Conservation (phyloP, 2,888 invertebrate genomes). For the Plagiodera versicolora region DNA sequence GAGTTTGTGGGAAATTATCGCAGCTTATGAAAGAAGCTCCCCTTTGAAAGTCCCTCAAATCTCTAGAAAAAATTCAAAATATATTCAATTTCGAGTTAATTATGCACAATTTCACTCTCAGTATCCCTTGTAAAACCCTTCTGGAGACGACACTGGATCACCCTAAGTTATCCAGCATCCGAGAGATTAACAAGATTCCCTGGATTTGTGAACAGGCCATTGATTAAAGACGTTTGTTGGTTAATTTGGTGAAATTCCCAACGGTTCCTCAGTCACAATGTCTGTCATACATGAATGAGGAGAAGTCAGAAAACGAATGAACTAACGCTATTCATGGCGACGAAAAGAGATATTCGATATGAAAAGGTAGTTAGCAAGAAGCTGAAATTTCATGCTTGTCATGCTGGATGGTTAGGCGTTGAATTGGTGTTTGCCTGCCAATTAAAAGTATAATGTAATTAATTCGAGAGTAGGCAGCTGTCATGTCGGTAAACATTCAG, state of each 20-base stretch:
- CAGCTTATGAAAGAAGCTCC: too few species aligned
- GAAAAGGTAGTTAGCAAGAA: constrained; percentile 9
- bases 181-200: constrained; percentile 44
- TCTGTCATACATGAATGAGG: constrained; percentile 42
- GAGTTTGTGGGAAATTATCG: too few species aligned
- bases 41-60: too few species aligned
- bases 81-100: too few species aligned
- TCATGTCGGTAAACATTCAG: neutral
- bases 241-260: constrained; percentile 51
- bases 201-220: constrained; percentile 47
- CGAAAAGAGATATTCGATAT: constrained; percentile 1
- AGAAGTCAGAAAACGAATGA: constrained; percentile 41
- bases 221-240: constrained; percentile 53
- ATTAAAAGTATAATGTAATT: neutral
- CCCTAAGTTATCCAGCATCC: constrained; percentile 45
- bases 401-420: neutral
- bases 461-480: neutral
- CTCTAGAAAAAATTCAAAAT: too few species aligned
- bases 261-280: constrained; percentile 39
- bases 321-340: constrained; percentile 23
- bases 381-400: constrained; percentile 9
- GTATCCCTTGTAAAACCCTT: neutral
- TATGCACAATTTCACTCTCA: neutral
- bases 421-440: constrained; percentile 9
- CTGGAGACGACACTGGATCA: constrained; percentile 5